Percentiles rank a stretch among this genome's conserved stretches.
phyloP scores from a whole-genome alignment of 1,140 invertebrate genomes.

The Aporrectodea caliginosa region DNA sequence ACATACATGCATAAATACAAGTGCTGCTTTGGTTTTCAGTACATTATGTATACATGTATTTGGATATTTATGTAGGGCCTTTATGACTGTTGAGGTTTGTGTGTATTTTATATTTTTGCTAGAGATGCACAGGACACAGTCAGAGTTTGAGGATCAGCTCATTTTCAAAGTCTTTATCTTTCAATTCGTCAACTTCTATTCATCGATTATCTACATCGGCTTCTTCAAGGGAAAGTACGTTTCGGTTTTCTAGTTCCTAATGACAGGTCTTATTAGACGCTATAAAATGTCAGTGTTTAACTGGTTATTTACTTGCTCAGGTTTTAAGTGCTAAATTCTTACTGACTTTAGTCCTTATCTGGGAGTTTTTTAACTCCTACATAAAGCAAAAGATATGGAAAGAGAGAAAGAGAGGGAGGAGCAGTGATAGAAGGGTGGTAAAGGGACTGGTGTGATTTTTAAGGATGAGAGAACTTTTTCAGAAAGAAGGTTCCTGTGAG shows the following conservation, averaged over 20 bases:
- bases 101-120: conserved; percentile 2
- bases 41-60: too few relatives aligned
- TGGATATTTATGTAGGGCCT: neutral
- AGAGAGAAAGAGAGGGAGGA: too few relatives aligned
- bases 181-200: conserved; percentile 95
- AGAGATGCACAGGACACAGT: conserved; percentile 87
- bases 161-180: conserved; percentile 97
- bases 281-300: neutral
- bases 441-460: too few relatives aligned
- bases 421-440: too few relatives aligned
- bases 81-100: neutral
- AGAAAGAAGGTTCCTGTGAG: too few relatives aligned
- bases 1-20: too few relatives aligned
- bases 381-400: too few relatives aligned
- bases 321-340: too few relatives aligned
- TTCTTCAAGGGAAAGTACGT: conserved; percentile 70
- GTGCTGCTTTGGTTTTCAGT: too few relatives aligned
- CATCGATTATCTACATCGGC: conserved; percentile 92
- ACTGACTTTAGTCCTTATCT: too few relatives aligned
- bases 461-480: too few relatives aligned
- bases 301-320: conserved; percentile 4
- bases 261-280: neutral
- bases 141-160: conserved; percentile 91
- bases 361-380: too few relatives aligned
- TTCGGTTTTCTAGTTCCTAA: conserved; percentile 21